A percentile compares a stretch with the other conserved stretches of the same genome.
Conservation (phyloP, 2,113 vertebrate species). For the Dermatemys mawii region DNA sequence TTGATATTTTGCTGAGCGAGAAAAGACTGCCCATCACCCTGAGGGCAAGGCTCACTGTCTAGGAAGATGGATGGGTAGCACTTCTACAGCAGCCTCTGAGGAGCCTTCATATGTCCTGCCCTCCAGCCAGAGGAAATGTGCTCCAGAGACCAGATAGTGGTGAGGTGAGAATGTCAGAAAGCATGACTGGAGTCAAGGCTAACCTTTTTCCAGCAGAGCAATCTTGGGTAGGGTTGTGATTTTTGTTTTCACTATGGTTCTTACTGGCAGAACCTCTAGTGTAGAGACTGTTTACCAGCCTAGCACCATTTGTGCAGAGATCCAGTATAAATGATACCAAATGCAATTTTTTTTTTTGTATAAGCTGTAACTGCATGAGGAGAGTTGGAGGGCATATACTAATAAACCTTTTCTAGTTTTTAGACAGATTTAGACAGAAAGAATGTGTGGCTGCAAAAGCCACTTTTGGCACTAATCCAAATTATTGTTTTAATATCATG, state of each 20-base stretch:
- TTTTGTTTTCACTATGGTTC: neutral
- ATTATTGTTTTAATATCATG: neutral
- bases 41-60: neutral
- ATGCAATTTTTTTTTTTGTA: neutral
- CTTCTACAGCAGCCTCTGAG: neutral
- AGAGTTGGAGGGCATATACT: neutral
- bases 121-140: neutral
- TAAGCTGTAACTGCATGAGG: neutral
- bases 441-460: neutral
- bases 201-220: neutral
- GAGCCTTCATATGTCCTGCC: neutral
- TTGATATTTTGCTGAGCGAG: neutral
- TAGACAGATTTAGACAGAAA: neutral
- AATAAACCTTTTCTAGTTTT: neutral
- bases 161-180: neutral
- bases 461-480: neutral
- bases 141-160: neutral
- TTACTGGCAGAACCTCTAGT: neutral
- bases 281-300: neutral
- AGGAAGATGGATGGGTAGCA: neutral
- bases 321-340: neutral
- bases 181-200: neutral
- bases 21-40: rapidly evolving
- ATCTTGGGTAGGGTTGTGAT: neutral
- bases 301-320: neutral